A percentile compares a stretch with the other conserved stretches of the same genome.
Conservation (phyloP, 2,113 vertebrate genomes). For the Corythoichthys intestinalis region DNA sequence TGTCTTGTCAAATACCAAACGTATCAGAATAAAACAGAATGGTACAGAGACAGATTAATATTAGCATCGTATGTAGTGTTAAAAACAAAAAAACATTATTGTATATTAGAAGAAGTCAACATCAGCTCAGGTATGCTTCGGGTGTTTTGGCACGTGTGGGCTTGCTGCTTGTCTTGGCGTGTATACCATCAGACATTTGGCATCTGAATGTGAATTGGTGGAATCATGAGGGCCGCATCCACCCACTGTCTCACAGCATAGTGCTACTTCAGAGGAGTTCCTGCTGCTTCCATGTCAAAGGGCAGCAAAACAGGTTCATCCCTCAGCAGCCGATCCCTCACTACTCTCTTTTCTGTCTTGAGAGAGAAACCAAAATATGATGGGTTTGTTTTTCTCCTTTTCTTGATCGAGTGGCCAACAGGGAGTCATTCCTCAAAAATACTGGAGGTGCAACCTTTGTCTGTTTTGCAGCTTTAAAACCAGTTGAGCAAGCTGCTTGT, state of each 20-base stretch:
- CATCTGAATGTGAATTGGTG: constrained; percentile 42
- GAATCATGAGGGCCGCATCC: constrained; percentile 25
- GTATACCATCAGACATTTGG: constrained; percentile 22
- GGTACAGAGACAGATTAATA: neutral
- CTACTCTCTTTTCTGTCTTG: constrained; percentile 2
- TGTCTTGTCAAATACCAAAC: neutral
- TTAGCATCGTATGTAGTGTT: neutral
- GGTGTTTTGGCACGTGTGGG: constrained; percentile 12
- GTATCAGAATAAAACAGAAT: neutral
- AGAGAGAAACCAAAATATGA: constrained; percentile 47
- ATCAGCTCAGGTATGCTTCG: neutral
- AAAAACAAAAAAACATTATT: neutral
- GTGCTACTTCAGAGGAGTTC: constrained; percentile 61
- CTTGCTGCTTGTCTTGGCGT: constrained; percentile 3
- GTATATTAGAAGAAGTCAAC: neutral
- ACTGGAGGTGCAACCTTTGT: constrained; percentile 16
- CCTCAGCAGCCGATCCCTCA: constrained; percentile 28
- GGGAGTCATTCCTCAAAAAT: constrained; percentile 46
- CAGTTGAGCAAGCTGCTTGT: constrained; percentile 13
- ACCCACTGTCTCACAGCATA: constrained; percentile 50
- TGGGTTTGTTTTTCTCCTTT: constrained; percentile 41
- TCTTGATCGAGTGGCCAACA: constrained; percentile 22
- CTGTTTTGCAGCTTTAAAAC: constrained; percentile 33
- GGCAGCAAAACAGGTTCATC: constrained; percentile 44
- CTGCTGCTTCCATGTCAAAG: constrained; percentile 41